Conservation (phyloP, 2,113 vertebrate species). For the Symphodus melops region DNA sequence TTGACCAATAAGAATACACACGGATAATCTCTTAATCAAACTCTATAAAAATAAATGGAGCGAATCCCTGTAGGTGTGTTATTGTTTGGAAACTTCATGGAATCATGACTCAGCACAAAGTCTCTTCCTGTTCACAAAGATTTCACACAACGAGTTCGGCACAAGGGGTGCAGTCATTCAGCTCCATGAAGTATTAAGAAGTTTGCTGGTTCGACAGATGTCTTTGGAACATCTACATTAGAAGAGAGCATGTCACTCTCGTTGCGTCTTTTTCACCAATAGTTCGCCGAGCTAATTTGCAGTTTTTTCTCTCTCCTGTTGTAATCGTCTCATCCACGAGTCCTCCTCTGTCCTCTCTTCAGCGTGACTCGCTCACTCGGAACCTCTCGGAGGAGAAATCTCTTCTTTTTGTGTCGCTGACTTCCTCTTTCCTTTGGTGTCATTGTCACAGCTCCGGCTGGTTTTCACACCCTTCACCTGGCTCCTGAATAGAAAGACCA, state of each 20-base stretch:
- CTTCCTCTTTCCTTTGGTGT: background rate
- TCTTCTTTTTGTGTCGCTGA: background rate
- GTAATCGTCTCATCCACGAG: background rate
- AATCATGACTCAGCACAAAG: too few species aligned
- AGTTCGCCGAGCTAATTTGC: background rate
- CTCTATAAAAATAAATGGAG: too few species aligned
- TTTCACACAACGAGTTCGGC: background rate
- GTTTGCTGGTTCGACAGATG: conserved; percentile 1
- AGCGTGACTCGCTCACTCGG: background rate
- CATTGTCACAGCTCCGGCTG: conserved; percentile 14
- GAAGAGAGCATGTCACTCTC: too few species aligned
- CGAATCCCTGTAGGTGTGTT: too few species aligned
- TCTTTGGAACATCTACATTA: conserved; percentile 22
- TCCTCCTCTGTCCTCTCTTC: background rate
- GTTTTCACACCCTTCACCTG: conserved; percentile 5
- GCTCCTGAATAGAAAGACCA: conserved; percentile 26
- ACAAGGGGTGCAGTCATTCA: background rate
- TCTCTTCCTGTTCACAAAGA: background rate
- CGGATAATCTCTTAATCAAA: too few species aligned
- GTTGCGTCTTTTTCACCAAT: background rate
- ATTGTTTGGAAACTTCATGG: too few species aligned
- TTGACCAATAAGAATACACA: too few species aligned
- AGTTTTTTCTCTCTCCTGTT: background rate
- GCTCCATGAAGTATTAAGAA: background rate
- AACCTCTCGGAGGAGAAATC: background rate